Evolutionary conservation across 2,113 vertebrate genomes (phyloP).

Genomic region (Tautogolabrus adspersus): DNA sequence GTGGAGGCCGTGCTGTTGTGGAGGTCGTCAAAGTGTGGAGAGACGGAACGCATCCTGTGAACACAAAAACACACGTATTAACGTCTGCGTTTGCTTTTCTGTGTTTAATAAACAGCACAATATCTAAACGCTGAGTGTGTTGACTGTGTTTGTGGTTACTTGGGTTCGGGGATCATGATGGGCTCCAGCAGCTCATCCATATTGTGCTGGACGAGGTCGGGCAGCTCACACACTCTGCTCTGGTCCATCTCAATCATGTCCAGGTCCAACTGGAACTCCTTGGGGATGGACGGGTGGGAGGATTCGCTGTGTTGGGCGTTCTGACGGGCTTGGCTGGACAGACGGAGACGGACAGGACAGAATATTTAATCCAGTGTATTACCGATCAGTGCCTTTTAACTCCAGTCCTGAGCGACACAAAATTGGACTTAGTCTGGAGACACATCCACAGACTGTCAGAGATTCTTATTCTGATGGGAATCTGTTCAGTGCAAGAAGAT

Average conservation of each 20-base stretch:
- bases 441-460: background rate
- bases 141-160: constrained; percentile 75
- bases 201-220: constrained; percentile 96
- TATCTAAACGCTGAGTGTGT: no score
- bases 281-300: constrained; percentile 86
- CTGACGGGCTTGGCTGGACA: constrained; percentile 91
- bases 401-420: constrained; percentile 31
- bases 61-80: background rate
- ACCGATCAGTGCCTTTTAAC: constrained; percentile 30
- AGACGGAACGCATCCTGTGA: constrained; percentile 90
- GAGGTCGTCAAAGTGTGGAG: constrained; percentile 96
- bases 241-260: constrained; percentile 97
- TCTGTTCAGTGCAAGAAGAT: no score
- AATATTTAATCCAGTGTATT: background rate
- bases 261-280: constrained; percentile 96
- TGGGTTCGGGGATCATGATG: constrained; percentile 94
- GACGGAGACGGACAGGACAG: constrained; percentile 34
- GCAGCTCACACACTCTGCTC: constrained; percentile 91
- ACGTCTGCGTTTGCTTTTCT: no score
- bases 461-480: no score
- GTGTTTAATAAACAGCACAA: no score
- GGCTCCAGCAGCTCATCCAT: constrained; percentile 98
- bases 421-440: background rate
- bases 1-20: constrained; percentile 97
- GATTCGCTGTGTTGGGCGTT: constrained; percentile 87